These are phyloP conservation scores for Plutomurus gul DNA, from an alignment of 1,140 invertebrate genomes.

Conservation along the genomic window DNA sequence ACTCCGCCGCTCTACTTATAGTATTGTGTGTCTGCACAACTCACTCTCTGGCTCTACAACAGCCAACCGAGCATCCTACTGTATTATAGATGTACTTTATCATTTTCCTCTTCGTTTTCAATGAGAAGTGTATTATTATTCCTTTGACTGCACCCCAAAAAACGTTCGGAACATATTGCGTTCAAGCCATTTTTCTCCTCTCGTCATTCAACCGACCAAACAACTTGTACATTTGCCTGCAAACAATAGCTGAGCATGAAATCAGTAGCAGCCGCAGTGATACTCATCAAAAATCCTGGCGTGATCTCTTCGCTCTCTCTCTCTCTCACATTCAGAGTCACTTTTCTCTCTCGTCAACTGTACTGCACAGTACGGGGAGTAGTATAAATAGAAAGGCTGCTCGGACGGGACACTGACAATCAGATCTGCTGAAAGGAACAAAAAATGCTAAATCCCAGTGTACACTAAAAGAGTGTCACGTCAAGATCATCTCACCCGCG, in stretches of 20 bases:
- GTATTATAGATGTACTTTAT: neutral
- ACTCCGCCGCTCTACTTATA: neutral
- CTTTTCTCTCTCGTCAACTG: neutral
- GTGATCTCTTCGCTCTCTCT: constrained; percentile 18
- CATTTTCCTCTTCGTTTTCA: neutral
- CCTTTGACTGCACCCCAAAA: neutral
- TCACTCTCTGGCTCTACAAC: too few relatives aligned
- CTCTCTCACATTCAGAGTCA: too few relatives aligned
- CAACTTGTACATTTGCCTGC: constrained; percentile 46
- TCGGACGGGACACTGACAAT: too few relatives aligned
- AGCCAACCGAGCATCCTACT: neutral
- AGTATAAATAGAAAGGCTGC: too few relatives aligned
- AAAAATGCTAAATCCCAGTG: neutral
- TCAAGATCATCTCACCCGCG: constrained; percentile 11
- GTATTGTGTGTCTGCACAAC: constrained; percentile 2
- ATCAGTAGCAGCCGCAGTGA: constrained; percentile 13
- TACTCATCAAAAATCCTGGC: constrained; percentile 28
- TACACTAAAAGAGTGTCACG: constrained; percentile 3
- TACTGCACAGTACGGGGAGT: too few relatives aligned
- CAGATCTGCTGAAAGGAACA: neutral
- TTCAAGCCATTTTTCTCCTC: neutral
- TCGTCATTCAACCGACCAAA: constrained; percentile 25
- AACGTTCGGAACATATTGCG: constrained; percentile 11
- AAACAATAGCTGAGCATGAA: constrained; percentile 37
- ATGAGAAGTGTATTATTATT: constrained; percentile 7